Evolutionary conservation across 1,140 invertebrate genomes (phyloP).

Genomic region (Leguminivora glycinivorella): DNA sequence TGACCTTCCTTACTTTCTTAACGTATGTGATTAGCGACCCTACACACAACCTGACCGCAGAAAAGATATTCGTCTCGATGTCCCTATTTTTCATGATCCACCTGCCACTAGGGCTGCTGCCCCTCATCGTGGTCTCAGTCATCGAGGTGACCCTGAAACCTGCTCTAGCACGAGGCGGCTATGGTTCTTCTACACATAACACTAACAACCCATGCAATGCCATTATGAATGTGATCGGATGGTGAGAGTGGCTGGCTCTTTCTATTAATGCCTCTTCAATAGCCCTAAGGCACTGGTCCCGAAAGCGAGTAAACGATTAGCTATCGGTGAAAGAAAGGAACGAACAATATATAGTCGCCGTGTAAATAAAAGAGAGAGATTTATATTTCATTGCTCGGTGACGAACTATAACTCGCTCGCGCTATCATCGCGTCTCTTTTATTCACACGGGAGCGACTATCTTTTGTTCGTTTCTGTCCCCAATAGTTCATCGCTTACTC

Average conservation of each 20-base stretch:
- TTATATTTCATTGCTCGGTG: too few relatives aligned
- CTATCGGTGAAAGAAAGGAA: too few relatives aligned
- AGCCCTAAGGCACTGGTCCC: too few relatives aligned
- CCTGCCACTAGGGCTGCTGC: constrained; percentile 86
- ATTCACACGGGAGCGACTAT: too few relatives aligned
- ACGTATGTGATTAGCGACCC: constrained; percentile 86
- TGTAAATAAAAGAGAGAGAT: too few relatives aligned
- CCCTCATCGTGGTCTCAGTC: constrained; percentile 83
- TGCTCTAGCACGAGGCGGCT: constrained; percentile 43
- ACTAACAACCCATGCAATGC: constrained; percentile 40
- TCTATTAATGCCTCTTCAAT: background rate
- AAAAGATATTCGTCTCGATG: constrained; percentile 92
- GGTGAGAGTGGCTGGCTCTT: background rate
- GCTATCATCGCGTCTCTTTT: too few relatives aligned
- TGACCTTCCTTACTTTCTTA: constrained; percentile 92
- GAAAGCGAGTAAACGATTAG: too few relatives aligned
- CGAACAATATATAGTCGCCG: too few relatives aligned
- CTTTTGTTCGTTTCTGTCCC: too few relatives aligned
- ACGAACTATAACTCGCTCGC: too few relatives aligned
- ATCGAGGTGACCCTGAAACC: constrained; percentile 82
- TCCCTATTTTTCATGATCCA: constrained; percentile 92
- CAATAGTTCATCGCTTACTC: too few relatives aligned
- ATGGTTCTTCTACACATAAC: constrained; percentile 56
- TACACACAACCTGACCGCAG: constrained; percentile 83
- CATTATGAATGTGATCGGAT: background rate